These are phyloP conservation scores for Melanotaenia nigrans DNA, from an alignment of 2,797 vertebrate species.

Conservation along the genomic window DNA sequence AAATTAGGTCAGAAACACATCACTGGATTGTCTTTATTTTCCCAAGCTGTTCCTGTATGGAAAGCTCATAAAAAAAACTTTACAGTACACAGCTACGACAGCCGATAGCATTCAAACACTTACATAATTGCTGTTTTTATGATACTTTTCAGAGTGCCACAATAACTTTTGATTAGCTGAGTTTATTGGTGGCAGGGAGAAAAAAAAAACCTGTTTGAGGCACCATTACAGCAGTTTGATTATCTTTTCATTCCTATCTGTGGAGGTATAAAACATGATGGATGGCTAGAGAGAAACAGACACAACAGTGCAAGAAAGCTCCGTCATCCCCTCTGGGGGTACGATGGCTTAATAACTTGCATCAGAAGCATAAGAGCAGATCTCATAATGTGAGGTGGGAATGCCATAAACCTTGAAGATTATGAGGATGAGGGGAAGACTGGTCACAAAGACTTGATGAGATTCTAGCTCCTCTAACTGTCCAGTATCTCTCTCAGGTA, in stretches of 20 bases:
- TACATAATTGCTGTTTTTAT: conserved; percentile 83
- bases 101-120: conserved; percentile 71
- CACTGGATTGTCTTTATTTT: conserved; percentile 57
- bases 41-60: conserved; percentile 60
- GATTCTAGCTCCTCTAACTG: conserved; percentile 1
- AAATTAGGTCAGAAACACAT: conserved; percentile 50
- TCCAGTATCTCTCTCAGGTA: conserved; percentile 7
- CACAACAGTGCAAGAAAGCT: conserved; percentile 33
- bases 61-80: conserved; percentile 61
- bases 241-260: conserved; percentile 81
- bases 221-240: conserved; percentile 74
- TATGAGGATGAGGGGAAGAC: conserved; percentile 48
- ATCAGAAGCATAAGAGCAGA: conserved; percentile 50
- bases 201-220: conserved; percentile 63
- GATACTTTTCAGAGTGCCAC: conserved; percentile 75
- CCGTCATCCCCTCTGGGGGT: conserved; percentile 50
- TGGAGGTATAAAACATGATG: conserved; percentile 80
- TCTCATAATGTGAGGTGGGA: conserved; percentile 57
- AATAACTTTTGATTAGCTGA: conserved; percentile 84
- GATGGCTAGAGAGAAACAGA: conserved; percentile 58
- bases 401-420: conserved; percentile 44
- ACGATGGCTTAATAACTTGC: conserved; percentile 66
- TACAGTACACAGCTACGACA: conserved; percentile 42
- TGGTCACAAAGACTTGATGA: conserved; percentile 32
- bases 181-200: conserved; percentile 71